These are phyloP conservation scores for Cydia splendana DNA, from an alignment of 1,140 invertebrate genomes.

Conservation along the genomic window DNA sequence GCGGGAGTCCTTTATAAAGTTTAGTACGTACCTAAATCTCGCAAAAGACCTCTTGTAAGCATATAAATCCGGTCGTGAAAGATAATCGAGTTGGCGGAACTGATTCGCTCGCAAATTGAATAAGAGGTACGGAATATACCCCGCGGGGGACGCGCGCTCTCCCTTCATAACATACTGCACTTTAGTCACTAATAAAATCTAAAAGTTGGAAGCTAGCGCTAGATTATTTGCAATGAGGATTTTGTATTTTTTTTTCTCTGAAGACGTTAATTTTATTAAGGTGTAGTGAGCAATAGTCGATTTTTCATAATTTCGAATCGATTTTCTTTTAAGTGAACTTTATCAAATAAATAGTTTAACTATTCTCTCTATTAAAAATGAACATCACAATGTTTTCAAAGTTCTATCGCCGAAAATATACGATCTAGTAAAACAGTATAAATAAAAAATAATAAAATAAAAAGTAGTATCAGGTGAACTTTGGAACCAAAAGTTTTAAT, in stretches of 20 bases:
- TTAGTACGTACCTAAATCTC: slow-evolving; percentile 48
- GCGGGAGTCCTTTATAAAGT: slow-evolving; percentile 41
- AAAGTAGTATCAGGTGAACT: no score
- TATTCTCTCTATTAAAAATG: no score
- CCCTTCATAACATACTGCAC: slow-evolving; percentile 45
- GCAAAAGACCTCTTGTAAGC: slow-evolving; percentile 59
- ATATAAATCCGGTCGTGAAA: slow-evolving; percentile 71
- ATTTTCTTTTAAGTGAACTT: no score
- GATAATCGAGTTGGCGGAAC: slow-evolving; percentile 74
- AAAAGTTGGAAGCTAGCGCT: slow-evolving; percentile 29
- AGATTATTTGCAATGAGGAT: slow-evolving; percentile 7
- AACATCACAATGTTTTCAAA: no score
- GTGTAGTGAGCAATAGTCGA: no score
- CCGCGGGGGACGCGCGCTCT: slow-evolving; percentile 42
- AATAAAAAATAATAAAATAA: no score
- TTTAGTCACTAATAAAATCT: slow-evolving; percentile 33
- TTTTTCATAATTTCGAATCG: no score
- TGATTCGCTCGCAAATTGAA: slow-evolving; percentile 77
- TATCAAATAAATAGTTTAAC: no score
- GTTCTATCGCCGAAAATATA: no score
- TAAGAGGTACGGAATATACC: slow-evolving; percentile 69
- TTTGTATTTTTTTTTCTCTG: background rate
- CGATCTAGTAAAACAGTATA: no score
- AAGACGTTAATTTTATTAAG: no score
- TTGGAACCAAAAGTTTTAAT: no score